Conservation (phyloP, 1,140 invertebrate species). For the Lordiphosa collinella region DNA sequence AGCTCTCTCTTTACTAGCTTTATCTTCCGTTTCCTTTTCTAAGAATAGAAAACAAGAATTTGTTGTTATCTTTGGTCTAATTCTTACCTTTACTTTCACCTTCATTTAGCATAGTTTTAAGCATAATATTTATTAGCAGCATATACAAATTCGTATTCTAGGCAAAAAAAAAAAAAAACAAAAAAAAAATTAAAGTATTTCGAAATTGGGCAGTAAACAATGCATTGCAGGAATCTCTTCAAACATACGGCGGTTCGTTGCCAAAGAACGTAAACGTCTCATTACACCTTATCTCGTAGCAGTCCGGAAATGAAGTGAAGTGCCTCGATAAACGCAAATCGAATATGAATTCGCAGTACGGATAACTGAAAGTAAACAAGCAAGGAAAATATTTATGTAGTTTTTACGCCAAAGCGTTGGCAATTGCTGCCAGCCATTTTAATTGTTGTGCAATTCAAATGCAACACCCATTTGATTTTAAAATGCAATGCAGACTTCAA, state of each 20-base stretch:
- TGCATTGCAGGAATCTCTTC: not conserved
- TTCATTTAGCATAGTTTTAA: no score
- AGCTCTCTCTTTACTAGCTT: no score
- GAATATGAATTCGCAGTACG: slow-evolving; percentile 76
- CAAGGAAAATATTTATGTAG: not conserved
- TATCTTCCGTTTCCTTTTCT: no score
- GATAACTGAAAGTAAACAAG: slow-evolving; percentile 53
- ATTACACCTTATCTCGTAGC: slow-evolving; percentile 75
- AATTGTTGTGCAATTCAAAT: slow-evolving; percentile 68
- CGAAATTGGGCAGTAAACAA: no score
- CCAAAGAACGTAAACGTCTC: slow-evolving; percentile 75
- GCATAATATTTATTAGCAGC: no score
- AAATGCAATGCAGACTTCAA: slow-evolving; percentile 64
- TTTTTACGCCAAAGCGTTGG: not conserved
- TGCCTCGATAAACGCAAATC: slow-evolving; percentile 74
- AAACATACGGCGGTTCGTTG: slow-evolving; percentile 43
- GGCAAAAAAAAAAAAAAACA: no score
- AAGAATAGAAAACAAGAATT: no score
- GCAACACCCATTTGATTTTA: slow-evolving; percentile 55
- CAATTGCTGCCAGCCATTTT: slow-evolving; percentile 53
- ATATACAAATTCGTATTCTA: no score
- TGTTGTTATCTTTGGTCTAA: no score
- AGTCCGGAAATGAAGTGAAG: slow-evolving; percentile 70
- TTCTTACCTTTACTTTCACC: no score
- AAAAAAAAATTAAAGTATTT: no score